A percentile compares a stretch with the other conserved stretches of the same genome.
These are phyloP conservation scores for Saturnia pavonia DNA, from an alignment of 2,888 invertebrate species.

Conservation along the genomic window DNA sequence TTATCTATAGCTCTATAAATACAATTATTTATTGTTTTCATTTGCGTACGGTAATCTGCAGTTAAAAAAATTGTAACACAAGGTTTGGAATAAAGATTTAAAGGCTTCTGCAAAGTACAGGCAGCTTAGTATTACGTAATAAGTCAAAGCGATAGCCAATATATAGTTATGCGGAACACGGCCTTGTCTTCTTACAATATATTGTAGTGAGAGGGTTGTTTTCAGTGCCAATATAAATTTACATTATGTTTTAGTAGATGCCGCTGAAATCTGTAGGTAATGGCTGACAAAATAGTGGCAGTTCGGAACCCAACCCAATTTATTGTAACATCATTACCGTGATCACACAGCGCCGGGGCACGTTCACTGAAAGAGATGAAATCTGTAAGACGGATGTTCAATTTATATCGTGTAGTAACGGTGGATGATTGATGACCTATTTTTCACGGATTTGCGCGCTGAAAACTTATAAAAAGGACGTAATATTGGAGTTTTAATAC, in stretches of 20 bases:
- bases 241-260: conserved; percentile 31
- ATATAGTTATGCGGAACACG: not conserved
- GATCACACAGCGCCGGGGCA: conserved; percentile 40
- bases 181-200: conserved; percentile 5
- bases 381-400: conserved; percentile 38
- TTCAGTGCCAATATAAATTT: conserved; percentile 10
- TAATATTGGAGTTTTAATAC: not conserved
- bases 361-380: conserved; percentile 37
- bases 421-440: conserved; percentile 49
- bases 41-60: no score
- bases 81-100: not conserved
- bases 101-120: not conserved
- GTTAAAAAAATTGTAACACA: not conserved
- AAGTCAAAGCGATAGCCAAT: not conserved
- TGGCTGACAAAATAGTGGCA: conserved; percentile 10
- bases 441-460: conserved; percentile 29
- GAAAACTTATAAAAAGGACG: not conserved
- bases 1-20: not conserved
- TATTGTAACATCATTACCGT: conserved; percentile 44
- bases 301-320: conserved; percentile 43
- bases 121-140: not conserved
- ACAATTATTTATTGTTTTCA: not conserved
- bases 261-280: conserved; percentile 34
- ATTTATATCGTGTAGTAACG: conserved; percentile 38
- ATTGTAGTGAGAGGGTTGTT: conserved; percentile 12